Base-by-base conservation (phyloP, 1,140 invertebrate genomes). In the Drosophila rhopaloa region DNA sequence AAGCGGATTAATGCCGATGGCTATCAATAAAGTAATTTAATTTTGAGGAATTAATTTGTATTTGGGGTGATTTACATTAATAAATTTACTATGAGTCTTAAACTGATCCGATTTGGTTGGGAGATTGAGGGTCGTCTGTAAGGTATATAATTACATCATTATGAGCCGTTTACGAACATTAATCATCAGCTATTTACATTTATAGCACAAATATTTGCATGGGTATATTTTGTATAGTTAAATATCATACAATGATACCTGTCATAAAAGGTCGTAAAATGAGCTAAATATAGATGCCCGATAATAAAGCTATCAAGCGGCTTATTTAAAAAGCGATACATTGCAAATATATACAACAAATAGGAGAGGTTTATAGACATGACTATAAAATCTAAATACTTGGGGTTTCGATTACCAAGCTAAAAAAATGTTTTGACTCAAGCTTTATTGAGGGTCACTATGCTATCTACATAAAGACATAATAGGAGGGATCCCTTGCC, bases 21-120 rank as follows among this genome's bases (percentile, higher is more conserved):
- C 47, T 37, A 61, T 61, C 66, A 73, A 60, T 73, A 44, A 51
- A 60, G 47, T 73, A 72, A 60, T 73, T 73, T 53, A 72, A 24
- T 51, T 70, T 29, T 13, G 32, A 41, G 60, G 50, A 70, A 68
- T 70, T 70, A 71, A 70, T 70, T 70, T 57, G 51, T 71, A 27
- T 71, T 37, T 48, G n/a, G 50, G 11, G 13, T 68, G 65, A 68
- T 70, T 56, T 68, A 38, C 40, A 24, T 35, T 48, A 68, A 46
- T 46, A 47, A 16, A 71, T 70, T 70, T 70, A 71, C 55, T 19
- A 24, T 29, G 48, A 6, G 41, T 10, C 16, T 46, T 44, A 19
- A 38, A 46, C 16, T 51, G 19, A 58, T 10, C 13, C 11, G 16
- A 57, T 62, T 56, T 61, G 4, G n/a, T 37, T 44, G 16, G 29